These are phyloP conservation scores for Gadus chalcogrammus DNA, from an alignment of 2,113 vertebrate genomes.

Conservation along the genomic window DNA sequence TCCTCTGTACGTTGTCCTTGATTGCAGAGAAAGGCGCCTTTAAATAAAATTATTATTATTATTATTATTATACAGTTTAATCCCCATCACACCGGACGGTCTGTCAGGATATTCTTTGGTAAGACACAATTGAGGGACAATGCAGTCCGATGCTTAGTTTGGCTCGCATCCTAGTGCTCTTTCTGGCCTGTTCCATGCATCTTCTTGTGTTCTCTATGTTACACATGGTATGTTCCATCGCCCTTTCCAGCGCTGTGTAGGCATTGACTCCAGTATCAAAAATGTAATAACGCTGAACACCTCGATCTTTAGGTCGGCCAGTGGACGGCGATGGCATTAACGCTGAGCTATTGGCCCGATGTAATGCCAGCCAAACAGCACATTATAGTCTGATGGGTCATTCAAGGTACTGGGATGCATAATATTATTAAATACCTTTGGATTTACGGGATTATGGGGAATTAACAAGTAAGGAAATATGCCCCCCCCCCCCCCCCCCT, in stretches of 20 bases:
- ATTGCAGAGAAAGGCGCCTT: no score
- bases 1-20: no score
- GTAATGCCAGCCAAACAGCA: constrained; percentile 33
- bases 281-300: background rate
- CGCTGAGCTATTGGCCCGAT: constrained; percentile 10
- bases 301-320: constrained; percentile 14
- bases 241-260: background rate
- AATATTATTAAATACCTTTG: constrained; percentile 41
- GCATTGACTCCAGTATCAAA: background rate
- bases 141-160: no score
- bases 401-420: constrained; percentile 28
- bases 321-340: constrained; percentile 12
- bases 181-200: background rate
- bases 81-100: no score
- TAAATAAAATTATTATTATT: no score
- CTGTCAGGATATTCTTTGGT: no score
- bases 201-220: background rate
- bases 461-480: constrained; percentile 20
- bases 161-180: no score
- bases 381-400: constrained; percentile 30
- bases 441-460: constrained; percentile 44
- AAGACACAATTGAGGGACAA: no score
- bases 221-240: background rate
- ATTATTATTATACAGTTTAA: no score
- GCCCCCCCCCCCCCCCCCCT: background rate